Evolutionary conservation across 2,797 vertebrate genomes (phyloP), one percentile per base, ranked within the genome.

Genomic region (Decapterus maruadsi): DNA sequence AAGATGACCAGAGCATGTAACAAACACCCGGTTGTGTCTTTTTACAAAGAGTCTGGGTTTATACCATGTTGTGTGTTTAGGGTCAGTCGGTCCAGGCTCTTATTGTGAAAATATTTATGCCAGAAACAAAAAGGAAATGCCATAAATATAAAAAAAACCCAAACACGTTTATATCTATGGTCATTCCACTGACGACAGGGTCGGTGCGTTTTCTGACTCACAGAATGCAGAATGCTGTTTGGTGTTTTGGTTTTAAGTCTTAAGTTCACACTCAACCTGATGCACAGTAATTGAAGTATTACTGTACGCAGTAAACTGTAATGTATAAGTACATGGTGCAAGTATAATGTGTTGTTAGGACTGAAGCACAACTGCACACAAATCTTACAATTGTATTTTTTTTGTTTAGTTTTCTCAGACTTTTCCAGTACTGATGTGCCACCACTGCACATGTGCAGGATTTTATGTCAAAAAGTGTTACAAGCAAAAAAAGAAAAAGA

Each of bases 281-380:
- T 68, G 14, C 48, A 2, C 72, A 81, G 80, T 84, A 82, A 91
- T 72, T 17, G 22, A 80, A 64, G 69, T 78, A 80, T 89, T 91
- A 77, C 87, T 90, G 77, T 75, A 54, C 80, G 61, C 68, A 66
- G 77, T 90, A 78, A 88, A 72, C 51, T 80, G 75, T 87, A 81
- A 83, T 72, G 84, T 87, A 63, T 67, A 84, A 81, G 80, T 89
- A 87, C 84, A 80, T 84, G 82, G 77, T 91, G 72, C 80, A 82
- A 88, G 72, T 90, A 81, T 78, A 77, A 82, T 73, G 74, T 89
- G 87, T 90, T 86, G 78, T 82, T 88, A 72, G 78, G 84, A 90
- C 80, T 82, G 80, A 90, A 87, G 85, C 90, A 92, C 90, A 89
- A 81, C 53, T 88, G 76, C 81, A 82, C 84, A 87, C 67, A 71